These are phyloP conservation scores for Piezodorus guildinii DNA, from an alignment of 1,140 invertebrate species.

Conservation along the genomic window DNA sequence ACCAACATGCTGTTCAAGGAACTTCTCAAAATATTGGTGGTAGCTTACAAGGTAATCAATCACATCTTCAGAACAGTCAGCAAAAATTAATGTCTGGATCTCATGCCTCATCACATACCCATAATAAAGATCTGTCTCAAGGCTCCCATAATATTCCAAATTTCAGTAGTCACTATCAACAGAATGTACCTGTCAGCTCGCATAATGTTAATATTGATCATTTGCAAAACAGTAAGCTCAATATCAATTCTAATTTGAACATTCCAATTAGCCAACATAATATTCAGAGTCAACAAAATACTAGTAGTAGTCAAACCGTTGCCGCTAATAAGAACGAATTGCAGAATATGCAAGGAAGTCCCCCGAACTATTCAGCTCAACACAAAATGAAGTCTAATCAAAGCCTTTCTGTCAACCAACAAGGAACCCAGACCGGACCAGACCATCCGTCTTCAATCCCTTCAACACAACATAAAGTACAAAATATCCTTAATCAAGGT, in stretches of 20 bases:
- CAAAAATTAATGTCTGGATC: not conserved
- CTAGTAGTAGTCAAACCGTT: not conserved
- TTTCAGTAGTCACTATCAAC: not conserved
- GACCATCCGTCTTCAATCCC: not conserved
- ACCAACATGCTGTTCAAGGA: slow-evolving; percentile 5
- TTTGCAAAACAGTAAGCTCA: no score
- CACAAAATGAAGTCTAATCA: not conserved
- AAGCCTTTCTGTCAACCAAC: not conserved
- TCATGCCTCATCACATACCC: no score
- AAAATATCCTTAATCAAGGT: not conserved
- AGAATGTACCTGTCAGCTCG: slow-evolving; percentile 1
- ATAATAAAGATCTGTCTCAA: not conserved
- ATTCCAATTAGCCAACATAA: not conserved
- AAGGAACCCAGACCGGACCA: not conserved
- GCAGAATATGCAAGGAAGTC: slow-evolving; percentile 1
- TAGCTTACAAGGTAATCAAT: not conserved
- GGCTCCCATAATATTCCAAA: not conserved
- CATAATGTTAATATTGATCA: not conserved
- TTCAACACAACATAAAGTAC: not conserved
- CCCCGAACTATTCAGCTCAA: not conserved
- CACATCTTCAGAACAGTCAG: not conserved
- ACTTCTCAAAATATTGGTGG: not conserved
- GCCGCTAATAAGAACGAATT: not conserved
- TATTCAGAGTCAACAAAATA: not conserved
- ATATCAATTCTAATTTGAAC: no score